Evolutionary conservation across 2,113 vertebrate genomes (phyloP).

Genomic region (Nerophis lumbriciformis): DNA sequence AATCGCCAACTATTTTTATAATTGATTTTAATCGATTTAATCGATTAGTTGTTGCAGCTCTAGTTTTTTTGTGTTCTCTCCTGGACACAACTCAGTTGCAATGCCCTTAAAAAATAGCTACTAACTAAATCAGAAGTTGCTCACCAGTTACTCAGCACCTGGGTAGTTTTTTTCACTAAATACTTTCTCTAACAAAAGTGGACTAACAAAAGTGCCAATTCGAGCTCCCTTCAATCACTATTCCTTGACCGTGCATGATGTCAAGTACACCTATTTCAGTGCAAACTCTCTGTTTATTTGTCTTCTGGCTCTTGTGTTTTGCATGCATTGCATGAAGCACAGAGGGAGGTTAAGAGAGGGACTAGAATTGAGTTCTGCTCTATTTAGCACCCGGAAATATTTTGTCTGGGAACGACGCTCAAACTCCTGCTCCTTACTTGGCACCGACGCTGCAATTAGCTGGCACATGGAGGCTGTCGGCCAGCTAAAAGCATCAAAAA

Average conservation of each 20-base stretch:
- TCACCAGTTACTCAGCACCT: too few species aligned
- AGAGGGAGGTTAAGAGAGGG: slow-evolving; percentile 63
- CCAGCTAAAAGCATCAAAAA: not conserved
- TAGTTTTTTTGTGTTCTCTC: too few species aligned
- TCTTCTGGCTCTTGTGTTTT: slow-evolving; percentile 61
- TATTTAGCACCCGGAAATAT: slow-evolving; percentile 71
- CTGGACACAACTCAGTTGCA: too few species aligned
- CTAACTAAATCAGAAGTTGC: too few species aligned
- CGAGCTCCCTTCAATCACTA: not conserved
- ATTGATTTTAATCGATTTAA: too few species aligned
- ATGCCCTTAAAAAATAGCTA: too few species aligned
- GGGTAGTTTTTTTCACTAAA: not conserved
- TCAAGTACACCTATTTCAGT: slow-evolving; percentile 34
- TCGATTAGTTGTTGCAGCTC: too few species aligned
- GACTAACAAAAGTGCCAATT: not conserved
- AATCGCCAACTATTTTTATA: too few species aligned
- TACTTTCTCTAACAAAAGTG: too few species aligned
- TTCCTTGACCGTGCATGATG: slow-evolving; percentile 15
- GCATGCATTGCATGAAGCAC: slow-evolving; percentile 64
- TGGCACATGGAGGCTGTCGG: not conserved
- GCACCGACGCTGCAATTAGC: slow-evolving; percentile 11
- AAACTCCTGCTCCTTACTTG: slow-evolving; percentile 47
- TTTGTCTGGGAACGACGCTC: slow-evolving; percentile 57
- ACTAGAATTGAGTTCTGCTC: slow-evolving; percentile 72
- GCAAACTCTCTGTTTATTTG: slow-evolving; percentile 44